Evolutionary conservation across 2,113 vertebrate genomes (phyloP).

Genomic region (Dipodomys stephensi): DNA sequence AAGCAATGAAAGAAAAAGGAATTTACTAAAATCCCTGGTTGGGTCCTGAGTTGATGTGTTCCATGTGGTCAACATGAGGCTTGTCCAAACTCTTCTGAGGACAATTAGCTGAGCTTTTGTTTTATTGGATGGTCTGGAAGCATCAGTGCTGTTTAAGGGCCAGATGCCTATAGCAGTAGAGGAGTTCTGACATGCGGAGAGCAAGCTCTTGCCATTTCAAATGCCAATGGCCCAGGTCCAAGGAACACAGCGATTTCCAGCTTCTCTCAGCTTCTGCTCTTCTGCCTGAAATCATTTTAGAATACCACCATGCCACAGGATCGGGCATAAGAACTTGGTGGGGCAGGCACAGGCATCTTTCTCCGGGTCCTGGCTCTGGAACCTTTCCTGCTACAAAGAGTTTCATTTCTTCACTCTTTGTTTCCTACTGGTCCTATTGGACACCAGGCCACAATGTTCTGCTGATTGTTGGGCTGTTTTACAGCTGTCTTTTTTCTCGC

Average conservation of each 20-base stretch:
- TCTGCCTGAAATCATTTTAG: neutral
- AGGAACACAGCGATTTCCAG: neutral
- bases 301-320: neutral
- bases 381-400: rapidly evolving
- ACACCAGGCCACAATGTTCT: neutral
- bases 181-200: neutral
- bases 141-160: neutral
- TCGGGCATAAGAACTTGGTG: neutral
- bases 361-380: no score
- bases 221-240: neutral
- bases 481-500: neutral
- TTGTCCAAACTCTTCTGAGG: neutral
- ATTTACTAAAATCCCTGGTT: neutral
- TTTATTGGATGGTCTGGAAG: neutral
- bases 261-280: neutral
- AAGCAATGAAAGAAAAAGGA: neutral
- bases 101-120: neutral
- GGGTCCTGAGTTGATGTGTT: neutral
- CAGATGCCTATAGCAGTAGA: neutral
- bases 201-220: neutral
- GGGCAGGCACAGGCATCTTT: neutral
- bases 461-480: neutral
- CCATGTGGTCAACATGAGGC: neutral
- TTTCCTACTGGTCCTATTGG: neutral
- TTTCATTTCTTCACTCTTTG: neutral